Conservation (phyloP, 2,113 vertebrate genomes). For the Rhinoderma darwinii region DNA sequence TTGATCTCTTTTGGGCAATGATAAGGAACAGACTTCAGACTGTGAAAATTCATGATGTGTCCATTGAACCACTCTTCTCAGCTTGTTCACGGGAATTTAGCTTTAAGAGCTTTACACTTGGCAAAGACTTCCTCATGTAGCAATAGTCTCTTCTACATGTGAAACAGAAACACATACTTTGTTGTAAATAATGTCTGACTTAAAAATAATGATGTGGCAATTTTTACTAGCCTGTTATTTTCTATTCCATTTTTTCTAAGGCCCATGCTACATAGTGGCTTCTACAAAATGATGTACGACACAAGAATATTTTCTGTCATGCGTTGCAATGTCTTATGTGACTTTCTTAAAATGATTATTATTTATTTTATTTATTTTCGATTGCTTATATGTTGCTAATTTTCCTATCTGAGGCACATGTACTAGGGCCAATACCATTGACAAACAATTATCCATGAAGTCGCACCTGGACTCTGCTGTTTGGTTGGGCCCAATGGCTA, state of each 20-base stretch:
- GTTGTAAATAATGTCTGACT: not conserved
- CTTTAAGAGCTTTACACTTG: not conserved
- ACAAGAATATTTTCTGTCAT: too few species aligned
- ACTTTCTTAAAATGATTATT: too few species aligned
- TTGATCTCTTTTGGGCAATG: not conserved
- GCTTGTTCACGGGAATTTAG: slow-evolving; percentile 40
- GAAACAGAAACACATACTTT: slow-evolving; percentile 5
- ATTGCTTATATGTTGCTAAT: too few species aligned
- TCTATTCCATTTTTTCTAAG: not conserved
- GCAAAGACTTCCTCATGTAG: not conserved
- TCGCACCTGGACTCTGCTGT: too few species aligned
- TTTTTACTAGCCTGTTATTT: not conserved
- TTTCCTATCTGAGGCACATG: too few species aligned
- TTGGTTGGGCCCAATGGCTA: not conserved
- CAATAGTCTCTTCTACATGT: not conserved
- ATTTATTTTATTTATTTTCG: too few species aligned
- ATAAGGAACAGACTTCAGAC: slow-evolving; percentile 22
- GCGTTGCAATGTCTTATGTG: too few species aligned
- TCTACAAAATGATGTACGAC: not conserved
- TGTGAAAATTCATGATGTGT: slow-evolving; percentile 17
- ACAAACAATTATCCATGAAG: too few species aligned
- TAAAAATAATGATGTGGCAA: not conserved
- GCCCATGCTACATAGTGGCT: not conserved
- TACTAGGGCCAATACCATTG: too few species aligned
- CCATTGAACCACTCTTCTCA: not conserved